Percentiles rank a stretch among this genome's conserved stretches.
These are phyloP conservation scores for Lamproptera curius DNA, from an alignment of 2,888 invertebrate genomes.

Conservation along the genomic window DNA sequence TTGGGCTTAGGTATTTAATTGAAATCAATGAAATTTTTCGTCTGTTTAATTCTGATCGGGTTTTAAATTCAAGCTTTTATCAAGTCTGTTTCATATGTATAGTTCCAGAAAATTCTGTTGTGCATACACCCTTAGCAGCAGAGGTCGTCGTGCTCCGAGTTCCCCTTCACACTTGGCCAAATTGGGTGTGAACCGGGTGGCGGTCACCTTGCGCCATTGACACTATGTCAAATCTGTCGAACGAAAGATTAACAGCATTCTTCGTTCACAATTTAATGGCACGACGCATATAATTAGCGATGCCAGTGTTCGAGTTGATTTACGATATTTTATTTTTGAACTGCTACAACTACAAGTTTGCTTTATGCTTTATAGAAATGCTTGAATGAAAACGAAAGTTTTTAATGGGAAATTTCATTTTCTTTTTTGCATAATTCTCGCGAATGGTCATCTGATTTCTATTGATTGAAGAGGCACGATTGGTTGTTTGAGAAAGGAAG, in stretches of 20 bases:
- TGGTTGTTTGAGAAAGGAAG: no score
- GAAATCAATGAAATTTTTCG: no score
- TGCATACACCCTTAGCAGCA: conserved; percentile 20
- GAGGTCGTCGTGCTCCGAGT: conserved; percentile 35
- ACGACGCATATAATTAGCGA: conserved; percentile 11
- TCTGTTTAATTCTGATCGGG: no score
- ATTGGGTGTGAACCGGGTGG: conserved; percentile 11
- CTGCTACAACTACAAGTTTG: conserved; percentile 6
- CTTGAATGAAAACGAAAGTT: conserved; percentile 7
- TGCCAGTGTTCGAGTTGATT: conserved; percentile 10
- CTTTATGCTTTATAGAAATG: not conserved
- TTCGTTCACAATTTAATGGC: conserved; percentile 13
- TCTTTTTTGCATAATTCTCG: no score
- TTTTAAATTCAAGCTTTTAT: no score
- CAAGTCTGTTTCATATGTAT: not conserved
- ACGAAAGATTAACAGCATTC: conserved; percentile 21
- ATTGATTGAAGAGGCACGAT: no score
- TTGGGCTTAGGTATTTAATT: no score
- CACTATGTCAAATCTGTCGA: conserved; percentile 20
- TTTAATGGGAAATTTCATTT: not conserved
- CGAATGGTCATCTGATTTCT: no score
- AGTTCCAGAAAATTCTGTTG: no score
- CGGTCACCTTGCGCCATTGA: conserved; percentile 35
- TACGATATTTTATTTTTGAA: conserved; percentile 6
- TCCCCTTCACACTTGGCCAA: conserved; percentile 42